phyloP scores from a whole-genome alignment of 2,797 vertebrate genomes.

The Megaceryle alcyon region DNA sequence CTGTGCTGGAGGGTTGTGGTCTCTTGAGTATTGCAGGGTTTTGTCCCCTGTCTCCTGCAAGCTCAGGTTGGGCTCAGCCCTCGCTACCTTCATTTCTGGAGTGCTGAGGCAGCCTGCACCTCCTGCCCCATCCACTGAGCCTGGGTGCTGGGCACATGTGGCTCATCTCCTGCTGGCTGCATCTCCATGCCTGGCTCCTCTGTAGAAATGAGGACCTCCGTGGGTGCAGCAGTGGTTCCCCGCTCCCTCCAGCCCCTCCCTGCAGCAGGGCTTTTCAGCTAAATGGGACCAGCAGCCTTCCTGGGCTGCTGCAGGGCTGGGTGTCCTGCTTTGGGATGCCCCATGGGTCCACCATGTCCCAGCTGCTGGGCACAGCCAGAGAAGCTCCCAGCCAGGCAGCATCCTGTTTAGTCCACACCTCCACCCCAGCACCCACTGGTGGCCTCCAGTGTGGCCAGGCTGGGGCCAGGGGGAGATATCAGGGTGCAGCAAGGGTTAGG shows the following conservation, averaged over 20 bases:
- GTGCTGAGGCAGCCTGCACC: not conserved
- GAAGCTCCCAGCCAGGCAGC: not conserved
- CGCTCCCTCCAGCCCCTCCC: not conserved
- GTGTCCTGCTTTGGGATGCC: not conserved
- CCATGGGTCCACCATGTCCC: accelerated
- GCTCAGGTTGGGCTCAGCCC: not conserved
- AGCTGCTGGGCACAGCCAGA: not conserved
- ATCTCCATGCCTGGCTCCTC: not conserved
- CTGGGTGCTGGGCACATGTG: not conserved
- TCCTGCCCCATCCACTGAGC: accelerated
- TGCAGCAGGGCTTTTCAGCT: not conserved
- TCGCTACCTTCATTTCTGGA: not conserved
- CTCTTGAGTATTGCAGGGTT: not conserved
- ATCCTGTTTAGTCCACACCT: not conserved
- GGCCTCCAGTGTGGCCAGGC: not conserved
- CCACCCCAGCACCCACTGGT: not conserved
- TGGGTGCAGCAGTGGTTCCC: not conserved
- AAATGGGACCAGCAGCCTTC: not conserved
- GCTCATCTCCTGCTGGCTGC: not conserved
- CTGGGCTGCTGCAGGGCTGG: not conserved
- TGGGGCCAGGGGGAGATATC: not conserved
- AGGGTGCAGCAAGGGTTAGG: not conserved
- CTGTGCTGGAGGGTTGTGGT: accelerated
- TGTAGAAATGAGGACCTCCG: accelerated
- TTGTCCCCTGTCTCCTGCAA: not conserved